Percentiles rank a stretch among this genome's conserved stretches.
phyloP scores from a whole-genome alignment of 2,113 vertebrate genomes.

The Calyptommatus sinebrachiatus region DNA sequence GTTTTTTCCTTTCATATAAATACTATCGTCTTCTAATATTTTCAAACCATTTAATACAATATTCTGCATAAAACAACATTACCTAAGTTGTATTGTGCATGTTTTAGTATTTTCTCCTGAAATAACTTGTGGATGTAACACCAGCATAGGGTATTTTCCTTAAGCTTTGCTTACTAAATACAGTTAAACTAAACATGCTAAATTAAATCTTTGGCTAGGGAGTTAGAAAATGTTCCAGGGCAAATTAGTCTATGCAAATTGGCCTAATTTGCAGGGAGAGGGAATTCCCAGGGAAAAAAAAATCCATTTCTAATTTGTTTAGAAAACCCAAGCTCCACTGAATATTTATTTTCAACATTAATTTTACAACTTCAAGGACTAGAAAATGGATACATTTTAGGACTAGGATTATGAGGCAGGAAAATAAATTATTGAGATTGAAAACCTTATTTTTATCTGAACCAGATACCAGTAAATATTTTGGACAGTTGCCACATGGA shows the following conservation, averaged over 20 bases:
- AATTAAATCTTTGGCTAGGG: background rate
- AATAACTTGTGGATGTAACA: too few species aligned
- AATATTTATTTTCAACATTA: too few species aligned
- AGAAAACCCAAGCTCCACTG: too few species aligned
- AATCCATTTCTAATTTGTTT: too few species aligned
- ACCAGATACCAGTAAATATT: too few species aligned
- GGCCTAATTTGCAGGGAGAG: background rate
- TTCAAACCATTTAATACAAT: background rate
- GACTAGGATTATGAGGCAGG: too few species aligned
- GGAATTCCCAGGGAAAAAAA: background rate
- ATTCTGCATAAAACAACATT: background rate
- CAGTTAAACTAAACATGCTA: background rate
- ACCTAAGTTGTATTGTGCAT: background rate
- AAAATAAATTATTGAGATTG: too few species aligned
- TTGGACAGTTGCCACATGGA: too few species aligned
- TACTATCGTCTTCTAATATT: background rate
- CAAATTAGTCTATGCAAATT: background rate
- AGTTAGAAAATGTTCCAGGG: too few species aligned
- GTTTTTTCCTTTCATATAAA: background rate
- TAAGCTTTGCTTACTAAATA: background rate
- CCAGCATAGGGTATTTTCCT: background rate
- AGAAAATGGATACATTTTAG: too few species aligned
- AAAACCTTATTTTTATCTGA: too few species aligned
- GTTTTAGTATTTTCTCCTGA: background rate
- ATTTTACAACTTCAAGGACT: too few species aligned